Evolutionary conservation across 1,140 invertebrate genomes (phyloP).

Genomic region (Homarus americanus): DNA sequence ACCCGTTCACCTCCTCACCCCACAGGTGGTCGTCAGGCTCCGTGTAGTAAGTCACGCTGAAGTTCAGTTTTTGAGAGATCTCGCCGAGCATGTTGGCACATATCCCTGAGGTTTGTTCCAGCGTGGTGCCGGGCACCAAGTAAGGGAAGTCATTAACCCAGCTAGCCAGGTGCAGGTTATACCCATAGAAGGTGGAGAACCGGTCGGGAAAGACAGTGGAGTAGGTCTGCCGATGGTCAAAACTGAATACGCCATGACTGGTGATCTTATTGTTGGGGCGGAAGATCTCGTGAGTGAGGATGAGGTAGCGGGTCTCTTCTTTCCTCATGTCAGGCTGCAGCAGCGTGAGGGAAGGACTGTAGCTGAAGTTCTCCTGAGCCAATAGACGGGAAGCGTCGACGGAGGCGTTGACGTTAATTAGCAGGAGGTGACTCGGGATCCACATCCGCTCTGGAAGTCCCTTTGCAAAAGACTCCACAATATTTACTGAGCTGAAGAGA

Average conservation of each 20-base stretch:
- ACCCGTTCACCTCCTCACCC: constrained; percentile 38
- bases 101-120: constrained; percentile 19
- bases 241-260: neutral
- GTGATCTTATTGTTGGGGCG: neutral
- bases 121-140: neutral
- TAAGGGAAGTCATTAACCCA: constrained; percentile 54
- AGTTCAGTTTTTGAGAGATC: constrained; percentile 23
- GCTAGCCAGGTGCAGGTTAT: constrained; percentile 45
- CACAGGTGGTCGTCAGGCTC: constrained; percentile 13
- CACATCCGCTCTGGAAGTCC: constrained; percentile 7
- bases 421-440: constrained; percentile 15
- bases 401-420: constrained; percentile 19
- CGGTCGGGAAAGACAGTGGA: constrained; percentile 27
- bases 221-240: neutral
- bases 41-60: neutral
- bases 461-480: neutral
- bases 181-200: constrained; percentile 36
- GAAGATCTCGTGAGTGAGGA: constrained; percentile 42
- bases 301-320: neutral
- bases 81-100: constrained; percentile 38
- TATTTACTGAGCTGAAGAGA: neutral
- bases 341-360: constrained; percentile 27
- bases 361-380: neutral
- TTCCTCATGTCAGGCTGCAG: neutral
- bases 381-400: neutral